Base-by-base conservation (phyloP, 2,888 invertebrate species). In the Heliconius ethilla region DNA sequence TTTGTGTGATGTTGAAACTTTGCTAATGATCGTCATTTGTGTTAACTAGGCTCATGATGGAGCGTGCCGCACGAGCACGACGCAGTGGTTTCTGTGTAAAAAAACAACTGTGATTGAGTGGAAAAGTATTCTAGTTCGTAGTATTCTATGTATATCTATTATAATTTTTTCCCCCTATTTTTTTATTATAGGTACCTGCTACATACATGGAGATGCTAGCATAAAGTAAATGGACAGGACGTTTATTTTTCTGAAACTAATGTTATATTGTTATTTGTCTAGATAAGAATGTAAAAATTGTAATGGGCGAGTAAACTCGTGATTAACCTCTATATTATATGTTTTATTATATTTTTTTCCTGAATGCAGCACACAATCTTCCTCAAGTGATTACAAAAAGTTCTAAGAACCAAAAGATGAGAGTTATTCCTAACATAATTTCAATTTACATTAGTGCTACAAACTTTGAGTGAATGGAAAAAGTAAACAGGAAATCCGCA, bases 1-100 rank as follows among this genome's bases (percentile, higher is more conserved):
- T 72, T 77, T 77, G 72, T 77, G 77, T 73, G 67, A 62, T 33
- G 73, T 67, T 67, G 73, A 73, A 77, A 77, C 77, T 77, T 77
- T 77, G 77, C 73, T 77, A 77, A 77, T 67, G 67, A 77, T 74
- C 74, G 27, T 40, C 74, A 63, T 74, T 74, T 74, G 74, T 74
- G 74, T 74, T 74, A 74, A 74, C 74, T 45, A 74, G 63, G 74
- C 37, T 74, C 63, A 74, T 63, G 62, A 74, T 74, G 62, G 25
- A 63, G 37, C 40, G 37, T n/a, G 25, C 18, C 18, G 55, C n/a
- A 22, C 6, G 33, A 33, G 0, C 33, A 33, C 33, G 55, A 15
- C 51, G 25, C 51, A 18, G 22, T 70, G 27, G 7, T 40, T 70
- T 10, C 66, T n/a, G 22, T 29, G 33, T 22, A 33, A 37, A 66